Conservation (phyloP, 2,113 vertebrate genomes). For the Rhinoderma darwinii region DNA sequence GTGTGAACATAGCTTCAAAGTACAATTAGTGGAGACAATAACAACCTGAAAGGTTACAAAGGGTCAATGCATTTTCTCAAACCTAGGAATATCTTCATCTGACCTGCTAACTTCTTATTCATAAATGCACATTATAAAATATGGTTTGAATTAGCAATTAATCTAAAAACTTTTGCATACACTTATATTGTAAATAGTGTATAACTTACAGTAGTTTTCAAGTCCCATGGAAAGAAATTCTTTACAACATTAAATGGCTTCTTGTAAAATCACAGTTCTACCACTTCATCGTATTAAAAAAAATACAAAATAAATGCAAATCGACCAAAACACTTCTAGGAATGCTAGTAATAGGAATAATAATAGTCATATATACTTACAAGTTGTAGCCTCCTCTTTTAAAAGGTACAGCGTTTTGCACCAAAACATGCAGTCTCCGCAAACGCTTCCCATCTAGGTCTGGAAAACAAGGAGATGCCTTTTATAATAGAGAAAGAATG, state of each 20-base stretch:
- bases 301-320: not conserved
- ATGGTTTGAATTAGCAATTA: not conserved
- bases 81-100: too few species aligned
- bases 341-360: not conserved
- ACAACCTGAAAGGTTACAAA: too few species aligned
- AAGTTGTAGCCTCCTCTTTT: not conserved
- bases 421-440: not conserved
- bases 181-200: not conserved
- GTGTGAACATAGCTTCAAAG: too few species aligned
- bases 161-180: not conserved
- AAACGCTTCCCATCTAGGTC: conserved; percentile 1
- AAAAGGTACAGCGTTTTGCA: not conserved
- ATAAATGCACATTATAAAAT: not conserved
- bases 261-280: not conserved
- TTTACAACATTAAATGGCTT: not conserved
- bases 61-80: too few species aligned
- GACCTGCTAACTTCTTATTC: not conserved
- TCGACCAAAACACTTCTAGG: not conserved
- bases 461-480: conserved; percentile 31
- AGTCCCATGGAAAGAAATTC: not conserved
- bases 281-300: too few species aligned
- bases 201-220: not conserved
- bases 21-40: too few species aligned
- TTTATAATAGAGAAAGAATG: conserved; percentile 16
- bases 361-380: not conserved